A percentile compares a stretch with the other conserved stretches of the same genome.
Evolutionary conservation across 1,140 invertebrate genomes (phyloP).

Genomic region (Nephotettix cincticeps): DNA sequence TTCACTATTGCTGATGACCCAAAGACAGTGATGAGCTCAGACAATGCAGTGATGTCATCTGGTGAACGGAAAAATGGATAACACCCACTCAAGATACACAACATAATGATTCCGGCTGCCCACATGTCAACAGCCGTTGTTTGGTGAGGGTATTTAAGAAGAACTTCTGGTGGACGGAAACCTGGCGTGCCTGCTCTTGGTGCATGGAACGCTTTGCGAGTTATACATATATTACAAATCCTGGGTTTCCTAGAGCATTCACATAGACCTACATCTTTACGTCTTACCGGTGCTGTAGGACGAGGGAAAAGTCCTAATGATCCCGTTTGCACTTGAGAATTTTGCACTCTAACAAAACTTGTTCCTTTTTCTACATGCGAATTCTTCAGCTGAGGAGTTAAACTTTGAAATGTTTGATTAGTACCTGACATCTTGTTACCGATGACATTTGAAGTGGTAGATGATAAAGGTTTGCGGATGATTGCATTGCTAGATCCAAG

Average conservation of each 20-base stretch:
- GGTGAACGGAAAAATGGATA: conserved; percentile 83
- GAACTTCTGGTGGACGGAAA: conserved; percentile 85
- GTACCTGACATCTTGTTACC: not conserved
- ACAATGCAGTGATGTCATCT: conserved; percentile 77
- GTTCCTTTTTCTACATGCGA: conserved; percentile 22
- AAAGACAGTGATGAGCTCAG: conserved; percentile 81
- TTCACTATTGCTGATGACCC: conserved; percentile 67
- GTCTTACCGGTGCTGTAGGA: not conserved
- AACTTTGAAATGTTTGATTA: conserved; percentile 23
- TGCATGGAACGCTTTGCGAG: conserved; percentile 59
- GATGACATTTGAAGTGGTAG: too few species aligned
- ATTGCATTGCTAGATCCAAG: not conserved
- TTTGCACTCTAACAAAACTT: conserved; percentile 37
- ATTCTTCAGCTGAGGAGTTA: conserved; percentile 13
- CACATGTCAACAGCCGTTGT: conserved; percentile 85
- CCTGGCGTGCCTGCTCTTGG: conserved; percentile 87
- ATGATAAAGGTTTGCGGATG: not conserved
- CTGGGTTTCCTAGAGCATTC: conserved; percentile 62
- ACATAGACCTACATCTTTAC: conserved; percentile 46
- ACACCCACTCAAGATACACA: conserved; percentile 73
- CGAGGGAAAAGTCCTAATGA: not conserved
- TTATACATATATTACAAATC: conserved; percentile 63
- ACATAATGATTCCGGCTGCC: conserved; percentile 84
- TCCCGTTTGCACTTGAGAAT: conserved; percentile 36
- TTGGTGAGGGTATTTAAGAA: conserved; percentile 73